Evolutionary conservation across 2,113 vertebrate genomes (phyloP), one percentile per base, ranked within the genome.

Genomic region (Elgaria multicarinata): DNA sequence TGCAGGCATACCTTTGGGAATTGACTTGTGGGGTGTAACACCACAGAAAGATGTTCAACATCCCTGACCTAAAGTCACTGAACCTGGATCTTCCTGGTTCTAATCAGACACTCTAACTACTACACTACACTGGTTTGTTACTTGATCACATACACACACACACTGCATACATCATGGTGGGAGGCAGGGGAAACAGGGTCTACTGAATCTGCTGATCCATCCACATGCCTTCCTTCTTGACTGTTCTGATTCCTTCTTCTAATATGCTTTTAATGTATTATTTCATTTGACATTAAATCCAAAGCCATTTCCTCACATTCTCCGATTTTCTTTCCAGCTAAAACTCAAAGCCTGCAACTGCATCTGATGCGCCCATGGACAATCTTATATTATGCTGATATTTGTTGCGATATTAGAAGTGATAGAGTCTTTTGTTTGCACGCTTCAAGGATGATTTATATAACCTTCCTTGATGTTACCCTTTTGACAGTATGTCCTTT

Each of bases 401-500:
- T 71, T 62, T 66, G 39, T 50, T 67, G 50, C 58, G 26, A 46
- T 50, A n/a, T 58, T 64, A 83, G 42, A 26, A 4, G 2, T 78
- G 46, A 66, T 10, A 9, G 20, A 76, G 14, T 71, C 42, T 55
- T 87, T 87, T 22, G 22, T 33, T 87, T 79, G n/a, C 33, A 26
- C 6, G 83, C 71, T 18, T 62, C 83, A 0, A 76, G 74, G 36
- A 33, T 0, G 0, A 81, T 87, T 69, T 28, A 77, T 10, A 71
- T 75, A 88, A 1, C 28, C 33, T 86, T 62, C 2, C 0, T 0
- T 0, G 78, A 90, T 89, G 0, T 1, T 80, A 55, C 24, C 88
- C 92, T 80, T 89, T 85, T 72, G 44, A 13, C 67, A 71, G 22
- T 36, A 12, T 93, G 14, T 81, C 24, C 64, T 87, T n/a, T 64